Percentiles rank a stretch among this genome's conserved stretches.
These are phyloP conservation scores for Drosophila guanche DNA, from an alignment of 1,140 invertebrate species.

Conservation along the genomic window DNA sequence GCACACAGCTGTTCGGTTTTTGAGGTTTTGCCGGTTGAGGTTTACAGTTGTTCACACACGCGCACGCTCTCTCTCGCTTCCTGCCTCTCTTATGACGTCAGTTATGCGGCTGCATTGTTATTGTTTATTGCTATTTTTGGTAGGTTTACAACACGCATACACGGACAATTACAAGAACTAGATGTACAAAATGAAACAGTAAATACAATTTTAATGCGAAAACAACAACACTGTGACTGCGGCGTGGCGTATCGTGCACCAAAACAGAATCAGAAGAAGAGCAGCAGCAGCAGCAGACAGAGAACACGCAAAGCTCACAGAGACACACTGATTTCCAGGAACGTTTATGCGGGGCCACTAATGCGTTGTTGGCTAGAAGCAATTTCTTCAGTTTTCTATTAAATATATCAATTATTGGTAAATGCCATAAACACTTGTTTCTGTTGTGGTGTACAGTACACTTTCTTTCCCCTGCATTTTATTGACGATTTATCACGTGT, in stretches of 20 bases:
- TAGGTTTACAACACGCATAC: constrained; percentile 26
- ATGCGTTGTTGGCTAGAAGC: neutral
- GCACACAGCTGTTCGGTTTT: constrained; percentile 12
- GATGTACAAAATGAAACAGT: constrained; percentile 8
- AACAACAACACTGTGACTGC: constrained; percentile 38
- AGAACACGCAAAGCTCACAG: constrained; percentile 2
- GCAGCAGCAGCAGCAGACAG: constrained; percentile 28
- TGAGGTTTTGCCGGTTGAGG: constrained; percentile 26
- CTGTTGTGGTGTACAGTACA: too few species aligned
- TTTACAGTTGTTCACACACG: constrained; percentile 12
- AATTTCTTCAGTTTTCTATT: too few species aligned
- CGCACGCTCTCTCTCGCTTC: constrained; percentile 18
- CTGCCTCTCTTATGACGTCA: constrained; percentile 4
- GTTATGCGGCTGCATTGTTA: constrained; percentile 41
- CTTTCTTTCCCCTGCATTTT: too few species aligned
- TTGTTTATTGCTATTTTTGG: constrained; percentile 52
- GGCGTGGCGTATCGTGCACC: constrained; percentile 37
- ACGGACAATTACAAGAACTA: constrained; percentile 25
- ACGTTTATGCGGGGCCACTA: constrained; percentile 33
- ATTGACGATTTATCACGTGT: too few species aligned
- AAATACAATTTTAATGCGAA: constrained; percentile 23
- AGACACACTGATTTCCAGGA: constrained; percentile 9
- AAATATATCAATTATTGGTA: too few species aligned
- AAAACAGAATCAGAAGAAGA: constrained; percentile 24
- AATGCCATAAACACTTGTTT: too few species aligned